Base-by-base conservation (phyloP, 2,113 vertebrate species). In the Sitta europaea region DNA sequence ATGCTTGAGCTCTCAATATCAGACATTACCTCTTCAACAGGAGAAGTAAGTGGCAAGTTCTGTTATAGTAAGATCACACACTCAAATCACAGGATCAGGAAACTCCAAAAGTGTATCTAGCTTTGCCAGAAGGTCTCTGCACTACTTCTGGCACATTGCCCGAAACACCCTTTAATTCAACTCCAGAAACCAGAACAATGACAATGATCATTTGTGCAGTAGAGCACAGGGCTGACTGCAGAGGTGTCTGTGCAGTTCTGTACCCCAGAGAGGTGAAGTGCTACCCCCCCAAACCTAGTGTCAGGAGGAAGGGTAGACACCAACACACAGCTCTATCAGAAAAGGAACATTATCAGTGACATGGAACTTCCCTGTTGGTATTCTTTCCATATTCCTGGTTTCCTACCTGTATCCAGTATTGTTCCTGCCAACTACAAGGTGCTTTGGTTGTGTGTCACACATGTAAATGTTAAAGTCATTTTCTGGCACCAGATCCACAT, bases 351-450 rank as follows among this genome's bases (percentile, higher is more conserved):
- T 50, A 62, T 38, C 36, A 75, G 62, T 66, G 70, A 78, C 3
- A 4, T 20, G 50, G 70, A 33, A 94, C 79, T 95, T 76, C 38
- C 62, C 29, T 62, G 21, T 20, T 87, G 33, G 57, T 43, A 54
- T 58, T 85, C 35, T 62, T 67, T 27, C 57, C 36, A 38, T 22
- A 53, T 57, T 42, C 20, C 65, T 80, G 31, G 28, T 83, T 82
- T 97, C 98, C 94, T 97, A 99, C 99, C 98, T 99, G 98, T 99
- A 99, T 73, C 99, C 99, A 9, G 99, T 99, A 86, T 90, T 98
- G 94, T 99, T 99, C 61, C 99, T 98, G 55, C 99, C 99, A 50
- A 99, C 99, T 79, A 99, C 99, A 89, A 99, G 97, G 93, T 99
- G 99, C 96, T 98, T 99, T 89, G 99, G 99, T 94, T 99, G 98